Base-by-base conservation (phyloP, 2,113 vertebrate genomes). In the Ceyx cyanopectus region DNA sequence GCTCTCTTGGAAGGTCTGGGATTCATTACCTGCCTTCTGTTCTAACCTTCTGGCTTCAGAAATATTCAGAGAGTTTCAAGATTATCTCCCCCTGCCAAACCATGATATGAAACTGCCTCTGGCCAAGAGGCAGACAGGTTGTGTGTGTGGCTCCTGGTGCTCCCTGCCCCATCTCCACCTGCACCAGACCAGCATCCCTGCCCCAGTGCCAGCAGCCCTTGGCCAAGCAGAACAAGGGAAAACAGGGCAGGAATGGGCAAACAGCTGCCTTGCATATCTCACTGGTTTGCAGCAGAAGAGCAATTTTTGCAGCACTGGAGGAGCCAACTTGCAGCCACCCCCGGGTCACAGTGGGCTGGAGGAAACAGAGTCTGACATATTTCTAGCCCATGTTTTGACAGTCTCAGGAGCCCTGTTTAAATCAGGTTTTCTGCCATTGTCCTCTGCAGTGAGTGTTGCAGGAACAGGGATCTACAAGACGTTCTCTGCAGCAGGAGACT, bases 11-110 rank as follows among this genome's bases (percentile, higher is more conserved):
- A 94, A 87, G 78, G 81, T 85, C 92, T 94, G 95, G 67, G 51
- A 95, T 80, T 95, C 86, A 82, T 96, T 96, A 93, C 84, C 63
- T 92, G 81, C 95, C 94, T 96, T 95, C 92, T 96, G 96, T 89
- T 81, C 66, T 27, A 57, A 87, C 94, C 92, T 90, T 91, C 87
- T 94, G 91, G 78, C 87, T 87, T 76, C 0, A 0, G 81, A 80
- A 92, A 65, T 6, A 20, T 0, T 26, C 81, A 26, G 50, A 57
- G 58, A 69, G 23, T 32, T 77, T 63, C 40, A 22, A 30, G 78
- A 90, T n/a, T 2, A 18, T 45, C 62, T 77, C 72, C 29, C 6
- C n/a, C 2, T 2, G 61, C 66, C 63, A 74, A 77, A 32, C n/a
- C 5, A 53, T 2, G 40, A 43, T 41, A 15, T 1, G 65, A 34